phyloP scores from a whole-genome alignment of 2,113 vertebrate genomes.

The Podarcis cretensis region DNA sequence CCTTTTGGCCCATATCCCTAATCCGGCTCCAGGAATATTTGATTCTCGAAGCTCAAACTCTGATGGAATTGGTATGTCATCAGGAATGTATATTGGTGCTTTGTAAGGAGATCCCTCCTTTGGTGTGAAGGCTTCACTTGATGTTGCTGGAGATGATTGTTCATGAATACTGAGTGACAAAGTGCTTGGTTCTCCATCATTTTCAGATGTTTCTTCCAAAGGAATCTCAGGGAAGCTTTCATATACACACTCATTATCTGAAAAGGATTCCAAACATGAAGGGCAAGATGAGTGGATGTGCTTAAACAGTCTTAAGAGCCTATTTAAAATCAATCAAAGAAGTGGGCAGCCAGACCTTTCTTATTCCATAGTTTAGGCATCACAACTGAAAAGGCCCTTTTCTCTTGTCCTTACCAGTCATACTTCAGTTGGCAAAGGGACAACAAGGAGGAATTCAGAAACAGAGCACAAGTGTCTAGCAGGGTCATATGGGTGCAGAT shows the following conservation, averaged over 20 bases:
- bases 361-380: background rate
- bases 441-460: background rate
- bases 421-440: background rate
- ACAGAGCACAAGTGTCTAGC: background rate
- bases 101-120: slow-evolving; percentile 84
- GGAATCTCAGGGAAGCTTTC: slow-evolving; percentile 82
- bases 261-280: slow-evolving; percentile 65
- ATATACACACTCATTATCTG: slow-evolving; percentile 88
- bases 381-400: background rate
- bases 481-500: background rate
- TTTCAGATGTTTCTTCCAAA: slow-evolving; percentile 81
- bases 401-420: background rate
- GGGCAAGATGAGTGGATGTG: background rate
- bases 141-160: slow-evolving; percentile 82
- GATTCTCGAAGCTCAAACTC: slow-evolving; percentile 95
- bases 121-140: slow-evolving; percentile 84
- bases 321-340: background rate
- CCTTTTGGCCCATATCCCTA: slow-evolving; percentile 93
- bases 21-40: slow-evolving; percentile 77
- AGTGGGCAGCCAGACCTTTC: background rate
- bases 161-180: slow-evolving; percentile 77
- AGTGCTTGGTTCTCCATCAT: slow-evolving; percentile 77
- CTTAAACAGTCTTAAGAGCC: background rate
- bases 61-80: slow-evolving; percentile 85
- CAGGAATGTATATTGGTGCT: slow-evolving; percentile 82